Conservation (phyloP, 23 tunicate genomes). For the Phallusia fumigata region DNA sequence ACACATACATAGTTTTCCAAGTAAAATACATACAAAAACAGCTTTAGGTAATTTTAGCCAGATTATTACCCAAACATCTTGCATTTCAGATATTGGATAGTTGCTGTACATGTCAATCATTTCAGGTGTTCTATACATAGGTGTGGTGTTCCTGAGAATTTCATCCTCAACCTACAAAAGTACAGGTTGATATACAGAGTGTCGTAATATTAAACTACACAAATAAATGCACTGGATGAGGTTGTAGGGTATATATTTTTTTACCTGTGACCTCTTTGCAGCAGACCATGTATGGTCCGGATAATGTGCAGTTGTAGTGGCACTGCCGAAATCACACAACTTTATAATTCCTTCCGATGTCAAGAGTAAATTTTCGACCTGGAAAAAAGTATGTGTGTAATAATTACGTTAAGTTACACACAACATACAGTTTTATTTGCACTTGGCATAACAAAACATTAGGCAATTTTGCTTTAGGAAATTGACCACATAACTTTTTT, state of each 20-base stretch:
- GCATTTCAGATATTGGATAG: constrained; percentile 96
- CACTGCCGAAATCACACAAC: constrained; percentile 97
- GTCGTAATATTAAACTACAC: too few species aligned
- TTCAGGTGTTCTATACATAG: constrained; percentile 98
- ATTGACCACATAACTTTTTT: too few species aligned
- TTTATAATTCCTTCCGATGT: constrained; percentile 70
- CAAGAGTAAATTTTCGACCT: constrained; percentile 85
- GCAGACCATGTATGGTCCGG: constrained; percentile 98
- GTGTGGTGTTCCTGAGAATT: constrained; percentile 83
- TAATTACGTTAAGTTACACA: too few species aligned
- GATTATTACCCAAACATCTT: constrained; percentile 94
- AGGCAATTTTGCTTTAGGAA: too few species aligned
- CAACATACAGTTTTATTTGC: too few species aligned
- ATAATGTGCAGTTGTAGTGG: constrained; percentile 72
- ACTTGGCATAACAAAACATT: too few species aligned
- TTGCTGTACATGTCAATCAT: constrained; percentile 99
- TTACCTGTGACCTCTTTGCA: constrained; percentile 74
- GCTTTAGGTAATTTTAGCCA: neutral
- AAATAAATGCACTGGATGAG: too few species aligned
- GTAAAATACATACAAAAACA: too few species aligned
- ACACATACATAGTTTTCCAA: neutral
- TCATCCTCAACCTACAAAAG: constrained; percentile 88
- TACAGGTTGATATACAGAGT: too few species aligned
- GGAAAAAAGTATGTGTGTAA: neutral
- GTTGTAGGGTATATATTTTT: too few species aligned